A percentile compares a stretch with the other conserved stretches of the same genome.
phyloP scores from a whole-genome alignment of 2,888 invertebrate species.

The Amiota mariae region DNA sequence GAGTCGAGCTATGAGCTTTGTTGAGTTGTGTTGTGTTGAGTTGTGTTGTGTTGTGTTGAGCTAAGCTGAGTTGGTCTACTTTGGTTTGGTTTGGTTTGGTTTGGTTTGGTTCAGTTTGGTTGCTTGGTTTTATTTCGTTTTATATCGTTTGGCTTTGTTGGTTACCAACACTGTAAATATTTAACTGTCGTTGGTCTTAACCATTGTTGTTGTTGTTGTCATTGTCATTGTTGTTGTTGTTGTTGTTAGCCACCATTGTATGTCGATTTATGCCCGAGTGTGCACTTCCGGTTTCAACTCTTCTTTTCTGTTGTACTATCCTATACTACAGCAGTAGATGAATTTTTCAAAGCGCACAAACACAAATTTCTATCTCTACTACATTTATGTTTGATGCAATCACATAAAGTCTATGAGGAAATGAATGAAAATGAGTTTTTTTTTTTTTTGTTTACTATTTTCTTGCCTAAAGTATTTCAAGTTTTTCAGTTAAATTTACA shows the following conservation, averaged over 20 bases:
- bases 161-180: background rate
- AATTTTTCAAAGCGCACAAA: background rate
- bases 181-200: background rate
- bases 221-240: background rate
- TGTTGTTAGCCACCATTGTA: background rate
- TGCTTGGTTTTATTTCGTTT: background rate
- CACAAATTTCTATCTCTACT: background rate
- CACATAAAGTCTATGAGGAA: background rate
- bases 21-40: background rate
- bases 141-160: background rate
- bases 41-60: background rate
- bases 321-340: background rate
- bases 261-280: slow-evolving; percentile 13
- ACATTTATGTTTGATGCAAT: background rate
- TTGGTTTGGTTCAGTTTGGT: background rate
- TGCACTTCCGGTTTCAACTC: slow-evolving; percentile 23
- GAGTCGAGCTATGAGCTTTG: too few relatives aligned
- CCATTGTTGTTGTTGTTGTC: background rate
- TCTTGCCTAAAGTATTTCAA: too few relatives aligned
- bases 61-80: background rate
- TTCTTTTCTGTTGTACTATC: background rate
- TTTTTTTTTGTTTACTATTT: background rate
- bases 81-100: slow-evolving; percentile 1
- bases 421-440: background rate
- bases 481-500: too few relatives aligned